These are phyloP conservation scores for Psylliodes chrysocephalus DNA, from an alignment of 2,888 invertebrate species.

Conservation along the genomic window DNA sequence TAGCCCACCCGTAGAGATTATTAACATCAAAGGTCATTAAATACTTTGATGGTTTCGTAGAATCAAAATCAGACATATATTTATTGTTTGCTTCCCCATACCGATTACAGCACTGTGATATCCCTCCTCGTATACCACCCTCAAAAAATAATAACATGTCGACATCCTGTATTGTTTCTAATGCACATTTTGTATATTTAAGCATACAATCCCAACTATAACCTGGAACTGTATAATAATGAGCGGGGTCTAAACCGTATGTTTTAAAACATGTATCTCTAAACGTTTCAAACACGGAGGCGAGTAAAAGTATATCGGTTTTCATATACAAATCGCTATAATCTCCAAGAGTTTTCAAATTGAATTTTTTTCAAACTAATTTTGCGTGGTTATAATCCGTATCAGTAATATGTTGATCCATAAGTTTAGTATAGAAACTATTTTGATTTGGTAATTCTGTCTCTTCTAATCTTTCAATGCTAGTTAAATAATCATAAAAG, in stretches of 20 bases:
- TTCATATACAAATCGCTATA: background rate
- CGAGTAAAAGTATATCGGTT: background rate
- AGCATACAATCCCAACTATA: conserved; percentile 12
- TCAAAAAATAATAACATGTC: conserved; percentile 31
- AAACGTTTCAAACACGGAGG: background rate
- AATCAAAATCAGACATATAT: conserved; percentile 53
- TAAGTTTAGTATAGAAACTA: too few relatives aligned
- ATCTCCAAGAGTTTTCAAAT: background rate
- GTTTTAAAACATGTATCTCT: background rate
- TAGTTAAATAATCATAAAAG: too few relatives aligned
- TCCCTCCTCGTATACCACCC: too few relatives aligned
- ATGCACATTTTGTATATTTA: conserved; percentile 47
- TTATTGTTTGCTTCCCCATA: too few relatives aligned
- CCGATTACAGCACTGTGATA: too few relatives aligned
- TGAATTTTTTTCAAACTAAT: background rate
- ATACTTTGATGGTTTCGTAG: conserved; percentile 44
- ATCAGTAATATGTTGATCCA: too few relatives aligned
- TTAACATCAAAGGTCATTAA: conserved; percentile 50
- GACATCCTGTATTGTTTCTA: conserved; percentile 50
- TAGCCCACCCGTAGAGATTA: conserved; percentile 28
- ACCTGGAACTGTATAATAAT: background rate
- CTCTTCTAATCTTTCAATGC: too few relatives aligned
- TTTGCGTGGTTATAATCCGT: background rate
- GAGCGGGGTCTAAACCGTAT: background rate
- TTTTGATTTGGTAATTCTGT: too few relatives aligned